Base-by-base conservation (phyloP, 2,113 vertebrate species). In the Boulengeromyrus knoepffleri region DNA sequence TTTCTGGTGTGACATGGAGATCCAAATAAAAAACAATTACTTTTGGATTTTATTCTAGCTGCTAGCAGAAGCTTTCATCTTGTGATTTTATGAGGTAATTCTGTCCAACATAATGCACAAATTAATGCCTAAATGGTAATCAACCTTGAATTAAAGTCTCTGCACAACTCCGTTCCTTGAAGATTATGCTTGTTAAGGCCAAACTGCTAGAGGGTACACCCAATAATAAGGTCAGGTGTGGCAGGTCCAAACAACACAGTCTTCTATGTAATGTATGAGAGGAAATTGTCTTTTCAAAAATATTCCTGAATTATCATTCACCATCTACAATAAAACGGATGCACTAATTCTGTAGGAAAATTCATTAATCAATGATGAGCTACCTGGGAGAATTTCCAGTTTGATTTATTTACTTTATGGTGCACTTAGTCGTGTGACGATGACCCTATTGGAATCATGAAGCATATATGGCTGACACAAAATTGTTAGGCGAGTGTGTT, bases 61-160 rank as follows among this genome's bases (percentile, higher is more conserved):
- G 49, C 9, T 87, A 52, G 84, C 84, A 86, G 47, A 36, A 24
- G 85, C 85, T 31, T 87, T 87, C 13, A 50, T 53, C 46, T 85
- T 85, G 83, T 85, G 83, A 47, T 8, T 45, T 85, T 47, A 52
- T 50, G 85, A 50, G 47, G 47, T 52, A n/a, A 87, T 53, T 87
- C 85, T 50, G 27, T 52, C 85, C 85, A 87, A 24, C 27, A 87
- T 53, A 87, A 87, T 87, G 85, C 49, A n/a, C 47, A 87, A 87
- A 87, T 87, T 50, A 87, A 53, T 52, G 85, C n/a, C 49, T 87
- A 53, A 87, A 53, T 87, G 49, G n/a, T 53, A 50, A 50, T 87
- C 85, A 87, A 19, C 85, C 85, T 87, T 52, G 24, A 87, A 87
- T 87, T 87, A 52, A 53, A 53, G 85, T 36, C 13, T 87, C 85